Percentiles rank a stretch among this genome's conserved stretches.
phyloP scores from a whole-genome alignment of 2,797 vertebrate species.

The Huso huso region DNA sequence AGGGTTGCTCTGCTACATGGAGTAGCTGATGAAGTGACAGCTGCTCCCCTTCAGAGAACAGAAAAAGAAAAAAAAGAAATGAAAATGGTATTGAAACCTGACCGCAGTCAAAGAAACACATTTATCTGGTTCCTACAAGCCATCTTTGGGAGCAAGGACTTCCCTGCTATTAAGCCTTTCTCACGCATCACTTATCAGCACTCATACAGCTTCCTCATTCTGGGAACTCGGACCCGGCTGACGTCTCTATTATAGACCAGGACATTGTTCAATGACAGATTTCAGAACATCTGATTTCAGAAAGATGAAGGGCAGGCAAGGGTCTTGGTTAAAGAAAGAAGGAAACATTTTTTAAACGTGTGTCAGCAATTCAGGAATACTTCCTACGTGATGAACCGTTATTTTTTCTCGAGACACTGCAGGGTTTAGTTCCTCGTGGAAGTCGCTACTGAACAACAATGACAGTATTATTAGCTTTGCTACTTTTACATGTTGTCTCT shows the following conservation, averaged over 20 bases:
- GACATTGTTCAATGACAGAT: constrained; percentile 16
- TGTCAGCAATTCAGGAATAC: no score
- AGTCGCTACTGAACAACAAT: no score
- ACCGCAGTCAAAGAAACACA: constrained; percentile 15
- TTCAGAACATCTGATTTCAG: constrained; percentile 13
- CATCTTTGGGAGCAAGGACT: constrained; percentile 23
- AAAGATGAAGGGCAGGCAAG: background rate
- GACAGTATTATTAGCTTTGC: no score
- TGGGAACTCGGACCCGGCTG: constrained; percentile 30
- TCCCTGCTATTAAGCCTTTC: constrained; percentile 29
- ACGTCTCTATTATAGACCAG: constrained; percentile 28
- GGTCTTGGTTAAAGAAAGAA: background rate
- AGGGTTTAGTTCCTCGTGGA: no score
- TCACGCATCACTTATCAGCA: constrained; percentile 45
- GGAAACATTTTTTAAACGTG: background rate
- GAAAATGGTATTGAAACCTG: constrained; percentile 30
- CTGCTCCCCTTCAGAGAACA: no score
- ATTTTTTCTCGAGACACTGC: no score
- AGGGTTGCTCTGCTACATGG: no score
- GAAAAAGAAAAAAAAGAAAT: background rate
- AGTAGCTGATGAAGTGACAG: no score
- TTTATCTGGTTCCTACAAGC: constrained; percentile 23
- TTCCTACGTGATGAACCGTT: no score
- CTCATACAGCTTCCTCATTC: constrained; percentile 46
- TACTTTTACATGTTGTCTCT: no score